These are phyloP conservation scores for zebrafish (Danio rerio) DNA, from an alignment of 2,113 vertebrate genomes.

Conservation along the genomic window GRCz12tu NC_133179.1:19036001-19036500, in stretches of 20 bases:
- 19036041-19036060: background rate
- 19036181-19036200: conserved; percentile 78
- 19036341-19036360: too few relatives aligned
- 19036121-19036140: conserved; percentile 83
- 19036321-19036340: too few relatives aligned
- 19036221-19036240: background rate
- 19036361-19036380: too few relatives aligned
- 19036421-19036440: too few relatives aligned
- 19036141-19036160: conserved; percentile 80
- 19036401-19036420: too few relatives aligned
- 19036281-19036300: background rate
- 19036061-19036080: background rate
- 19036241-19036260: too few relatives aligned
- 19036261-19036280: too few relatives aligned
- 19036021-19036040: background rate
- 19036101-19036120: conserved; percentile 74
- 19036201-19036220: background rate
- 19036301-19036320: background rate
- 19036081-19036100: conserved; percentile 3
- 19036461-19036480: too few relatives aligned
- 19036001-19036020: background rate
- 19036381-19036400: too few relatives aligned
- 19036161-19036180: conserved; percentile 82
- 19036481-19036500: too few relatives aligned
- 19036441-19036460: too few relatives aligned